Conservation (phyloP, 2,888 invertebrate genomes). For the Perdita meconis region DNA sequence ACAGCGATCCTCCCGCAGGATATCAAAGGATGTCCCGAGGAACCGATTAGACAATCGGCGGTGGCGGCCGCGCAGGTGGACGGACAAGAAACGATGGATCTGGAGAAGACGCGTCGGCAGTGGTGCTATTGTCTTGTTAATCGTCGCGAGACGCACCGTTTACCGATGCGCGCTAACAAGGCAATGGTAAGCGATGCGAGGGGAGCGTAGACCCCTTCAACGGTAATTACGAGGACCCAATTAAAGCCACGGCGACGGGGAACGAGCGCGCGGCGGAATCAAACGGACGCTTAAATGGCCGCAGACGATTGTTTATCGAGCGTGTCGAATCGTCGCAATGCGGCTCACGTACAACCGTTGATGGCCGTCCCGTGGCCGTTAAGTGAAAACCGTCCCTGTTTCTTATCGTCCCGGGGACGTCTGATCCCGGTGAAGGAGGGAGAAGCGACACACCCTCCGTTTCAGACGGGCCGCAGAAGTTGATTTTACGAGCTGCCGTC, state of each 20-base stretch:
- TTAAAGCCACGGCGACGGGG: constrained; percentile 57
- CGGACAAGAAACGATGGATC: constrained; percentile 33
- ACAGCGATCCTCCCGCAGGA: constrained; percentile 21
- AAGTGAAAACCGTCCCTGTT: constrained; percentile 19
- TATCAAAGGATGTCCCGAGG: constrained; percentile 47
- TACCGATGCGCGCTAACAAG: constrained; percentile 67
- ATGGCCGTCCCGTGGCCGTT: constrained; percentile 18
- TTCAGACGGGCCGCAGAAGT: not conserved
- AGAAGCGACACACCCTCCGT: no score
- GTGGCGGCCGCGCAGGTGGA: constrained; percentile 6
- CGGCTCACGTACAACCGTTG: constrained; percentile 41
- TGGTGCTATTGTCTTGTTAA: constrained; percentile 66
- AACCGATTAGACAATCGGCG: constrained; percentile 43
- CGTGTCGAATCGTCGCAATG: constrained; percentile 59
- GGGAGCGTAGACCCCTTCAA: constrained; percentile 39
- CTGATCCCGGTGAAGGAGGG: not conserved
- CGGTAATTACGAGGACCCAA: constrained; percentile 68
- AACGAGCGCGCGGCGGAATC: constrained; percentile 36
- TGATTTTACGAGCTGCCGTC: constrained; percentile 4
- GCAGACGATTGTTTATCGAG: constrained; percentile 60
- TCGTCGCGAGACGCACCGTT: constrained; percentile 63
- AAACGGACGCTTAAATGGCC: constrained; percentile 60
- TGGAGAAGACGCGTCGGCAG: constrained; percentile 57
- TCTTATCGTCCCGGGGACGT: not conserved
- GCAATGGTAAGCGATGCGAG: constrained; percentile 28